Conservation (phyloP, 2,797 vertebrate genomes). For the Apodemus agrarius region DNA sequence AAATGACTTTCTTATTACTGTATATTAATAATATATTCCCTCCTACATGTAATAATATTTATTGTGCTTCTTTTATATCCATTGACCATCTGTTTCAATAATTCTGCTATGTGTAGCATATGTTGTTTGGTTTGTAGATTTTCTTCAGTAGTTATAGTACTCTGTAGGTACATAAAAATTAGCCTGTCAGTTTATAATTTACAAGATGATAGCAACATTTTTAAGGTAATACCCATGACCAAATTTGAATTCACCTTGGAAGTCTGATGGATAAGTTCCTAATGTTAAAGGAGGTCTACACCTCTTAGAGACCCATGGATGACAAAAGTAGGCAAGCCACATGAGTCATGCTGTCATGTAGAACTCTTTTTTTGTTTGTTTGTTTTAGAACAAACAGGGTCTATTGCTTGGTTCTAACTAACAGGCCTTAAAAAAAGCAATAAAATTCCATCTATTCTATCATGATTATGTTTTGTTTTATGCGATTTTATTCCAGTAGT, state of each 20-base stretch:
- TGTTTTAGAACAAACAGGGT: background rate
- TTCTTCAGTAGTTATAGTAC: slow-evolving; percentile 25
- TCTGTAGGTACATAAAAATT: slow-evolving; percentile 34
- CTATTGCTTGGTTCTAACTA: background rate
- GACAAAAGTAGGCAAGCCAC: background rate
- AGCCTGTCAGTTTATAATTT: background rate
- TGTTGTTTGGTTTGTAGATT: slow-evolving; percentile 46
- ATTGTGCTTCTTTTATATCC: slow-evolving; percentile 52
- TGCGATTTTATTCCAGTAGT: background rate
- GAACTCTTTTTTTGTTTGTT: background rate
- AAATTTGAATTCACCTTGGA: background rate
- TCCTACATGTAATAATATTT: slow-evolving; percentile 43
- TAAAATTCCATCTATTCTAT: background rate
- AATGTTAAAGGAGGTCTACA: background rate
- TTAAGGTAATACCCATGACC: background rate
- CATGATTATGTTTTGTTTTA: background rate
- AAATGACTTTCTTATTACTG: background rate
- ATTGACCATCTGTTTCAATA: slow-evolving; percentile 46
- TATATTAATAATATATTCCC: background rate
- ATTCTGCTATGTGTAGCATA: slow-evolving; percentile 41
- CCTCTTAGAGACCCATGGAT: background rate
- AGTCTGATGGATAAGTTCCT: background rate
- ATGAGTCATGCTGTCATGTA: background rate
- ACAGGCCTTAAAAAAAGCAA: background rate
- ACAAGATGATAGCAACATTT: background rate